phyloP scores from a whole-genome alignment of 2,113 vertebrate species.

The Pterophyllum scalare region DNA sequence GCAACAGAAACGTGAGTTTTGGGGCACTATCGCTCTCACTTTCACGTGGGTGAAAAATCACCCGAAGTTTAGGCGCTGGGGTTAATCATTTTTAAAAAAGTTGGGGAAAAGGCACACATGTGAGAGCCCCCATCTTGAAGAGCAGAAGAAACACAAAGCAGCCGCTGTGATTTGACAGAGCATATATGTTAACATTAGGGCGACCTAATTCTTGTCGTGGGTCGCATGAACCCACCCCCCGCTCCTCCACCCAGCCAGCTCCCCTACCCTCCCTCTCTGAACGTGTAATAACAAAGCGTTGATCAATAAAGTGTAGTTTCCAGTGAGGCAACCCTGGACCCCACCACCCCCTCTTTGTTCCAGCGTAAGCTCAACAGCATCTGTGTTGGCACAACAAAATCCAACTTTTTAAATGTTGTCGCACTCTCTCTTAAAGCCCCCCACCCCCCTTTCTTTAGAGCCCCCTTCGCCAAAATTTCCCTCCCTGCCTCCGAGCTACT shows the following conservation, averaged over 20 bases:
- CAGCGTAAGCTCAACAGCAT: conserved; percentile 44
- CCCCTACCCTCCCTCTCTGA: conserved; percentile 46
- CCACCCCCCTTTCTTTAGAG: conserved; percentile 30
- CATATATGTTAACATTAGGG: conserved; percentile 51
- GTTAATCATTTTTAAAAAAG: neutral
- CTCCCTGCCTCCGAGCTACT: conserved; percentile 81
- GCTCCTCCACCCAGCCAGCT: conserved; percentile 7
- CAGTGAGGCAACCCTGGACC: conserved; percentile 44
- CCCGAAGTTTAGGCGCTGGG: too few species aligned
- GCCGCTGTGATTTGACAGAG: conserved; percentile 59
- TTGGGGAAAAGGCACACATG: conserved; percentile 17
- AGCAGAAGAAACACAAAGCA: conserved; percentile 48
- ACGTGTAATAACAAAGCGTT: conserved; percentile 75
- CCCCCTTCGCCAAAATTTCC: conserved; percentile 56
- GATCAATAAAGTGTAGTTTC: conserved; percentile 76
- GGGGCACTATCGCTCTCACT: too few species aligned
- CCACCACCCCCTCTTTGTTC: conserved; percentile 56
- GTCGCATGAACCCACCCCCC: conserved; percentile 34
- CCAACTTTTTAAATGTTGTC: conserved; percentile 50
- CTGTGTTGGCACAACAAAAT: conserved; percentile 43
- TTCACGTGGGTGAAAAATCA: too few species aligned
- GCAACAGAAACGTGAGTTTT: neutral
- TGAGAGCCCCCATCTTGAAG: neutral
- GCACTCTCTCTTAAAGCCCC: conserved; percentile 23
- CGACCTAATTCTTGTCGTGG: conserved; percentile 66